These are phyloP conservation scores for Hypothenemus hampei DNA, from an alignment of 1,140 invertebrate species.

Conservation along the genomic window DNA sequence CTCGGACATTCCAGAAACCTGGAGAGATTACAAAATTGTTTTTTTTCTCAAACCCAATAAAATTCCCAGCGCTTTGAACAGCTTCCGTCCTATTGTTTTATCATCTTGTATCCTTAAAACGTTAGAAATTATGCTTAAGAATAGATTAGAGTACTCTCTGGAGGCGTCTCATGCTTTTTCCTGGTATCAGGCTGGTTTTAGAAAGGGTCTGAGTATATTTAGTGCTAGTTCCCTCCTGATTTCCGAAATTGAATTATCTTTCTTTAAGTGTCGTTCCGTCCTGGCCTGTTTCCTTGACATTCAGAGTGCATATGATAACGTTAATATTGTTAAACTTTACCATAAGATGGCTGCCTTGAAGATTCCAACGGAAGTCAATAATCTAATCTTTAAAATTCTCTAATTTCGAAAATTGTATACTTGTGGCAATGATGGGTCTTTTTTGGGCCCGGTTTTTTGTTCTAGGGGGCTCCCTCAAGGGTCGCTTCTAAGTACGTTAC, in stretches of 20 bases:
- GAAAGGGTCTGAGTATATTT: neutral
- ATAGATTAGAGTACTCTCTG: neutral
- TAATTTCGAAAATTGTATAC: neutral
- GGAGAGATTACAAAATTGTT: conserved; percentile 7
- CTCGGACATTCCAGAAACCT: neutral
- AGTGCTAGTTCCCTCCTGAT: neutral
- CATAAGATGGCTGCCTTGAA: neutral
- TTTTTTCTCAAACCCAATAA: conserved; percentile 9
- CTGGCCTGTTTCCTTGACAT: conserved; percentile 5
- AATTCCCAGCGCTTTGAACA: neutral
- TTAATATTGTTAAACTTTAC: conserved; percentile 6
- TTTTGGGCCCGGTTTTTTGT: neutral
- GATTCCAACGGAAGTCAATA: neutral
- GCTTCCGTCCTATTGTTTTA: conserved; percentile 6
- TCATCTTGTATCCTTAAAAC: conserved; percentile 4
- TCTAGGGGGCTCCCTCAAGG: neutral
- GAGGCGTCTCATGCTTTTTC: neutral
- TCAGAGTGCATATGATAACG: conserved; percentile 4
- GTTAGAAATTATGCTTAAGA: conserved; percentile 7
- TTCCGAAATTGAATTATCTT: neutral
- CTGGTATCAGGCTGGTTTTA: neutral
- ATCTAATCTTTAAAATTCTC: conserved; percentile 6
- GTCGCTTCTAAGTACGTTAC: conserved; percentile 1
- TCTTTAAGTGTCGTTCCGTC: neutral
- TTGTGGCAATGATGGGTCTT: neutral